Evolutionary conservation across 2,888 invertebrate species (phyloP), one percentile per base, ranked within the genome.

Genomic region (Drosophila multiciliata): DNA sequence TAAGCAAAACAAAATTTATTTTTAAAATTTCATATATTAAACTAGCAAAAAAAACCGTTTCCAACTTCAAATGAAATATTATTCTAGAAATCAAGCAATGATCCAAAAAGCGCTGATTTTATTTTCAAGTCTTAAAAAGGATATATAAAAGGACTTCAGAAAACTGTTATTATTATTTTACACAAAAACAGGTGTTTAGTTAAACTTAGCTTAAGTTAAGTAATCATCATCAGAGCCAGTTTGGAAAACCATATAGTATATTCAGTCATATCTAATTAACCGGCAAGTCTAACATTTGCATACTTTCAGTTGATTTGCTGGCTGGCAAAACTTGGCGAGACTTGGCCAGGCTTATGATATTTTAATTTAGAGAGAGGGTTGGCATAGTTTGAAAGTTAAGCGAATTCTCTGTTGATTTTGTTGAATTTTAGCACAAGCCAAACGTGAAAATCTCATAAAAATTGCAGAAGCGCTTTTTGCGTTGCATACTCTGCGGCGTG

Each of bases 381-480:
- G 45, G 64, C 40, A 53, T 50, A 66, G 80, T 57, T 49, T 49
- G 55, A 66, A 80, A 82, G 77, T 75, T 75, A 68, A 54, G 73
- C 53, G 66, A 89, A 83, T 84, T 88, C 79, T 73, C 72, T 78
- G 88, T 88, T 89, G 87, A 88, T 83, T 89, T 78, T 75, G 73
- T 71, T 59, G 59, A 77, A 67, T 82, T 75, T 67, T 73, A 66
- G 71, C 75, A 73, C 71, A 55, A n/a, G 71, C 67, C 67, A 66
- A 77, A 76, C 32, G 69, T 55, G 62, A 69, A 73, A 74, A 75
- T 64, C 66, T 63, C 73, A 80, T 73, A n/a, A 63, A 73, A 82
- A 82, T 72, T 82, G 57, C 76, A 73, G 66, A 49, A 67, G 66
- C 68, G 58, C 63, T 48, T 76, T 69, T 63, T 38, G 6, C 62